Evolutionary conservation across 2,113 vertebrate genomes (phyloP), one percentile per base, ranked within the genome.

Genomic region (Nothocercus julius): DNA sequence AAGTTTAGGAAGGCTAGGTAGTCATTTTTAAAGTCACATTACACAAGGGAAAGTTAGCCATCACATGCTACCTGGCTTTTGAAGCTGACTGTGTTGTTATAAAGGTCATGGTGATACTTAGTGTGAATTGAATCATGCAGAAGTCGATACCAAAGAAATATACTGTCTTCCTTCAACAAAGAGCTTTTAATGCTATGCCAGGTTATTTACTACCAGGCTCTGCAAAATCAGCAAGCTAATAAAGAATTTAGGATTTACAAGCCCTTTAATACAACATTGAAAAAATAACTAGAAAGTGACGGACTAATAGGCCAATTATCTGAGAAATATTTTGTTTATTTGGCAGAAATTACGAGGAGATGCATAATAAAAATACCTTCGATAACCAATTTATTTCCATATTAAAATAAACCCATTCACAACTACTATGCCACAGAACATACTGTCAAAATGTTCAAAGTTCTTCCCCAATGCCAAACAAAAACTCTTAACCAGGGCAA

Each of bases 101-200:
- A 94, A 97, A 97, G 89, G 84, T 97, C 97, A 93, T 87, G 93
- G 82, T 90, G 77, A 96, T 97, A 82, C 92, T 98, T 90, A 94
- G 96, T 94, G 92, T 92, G 97, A 98, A 98, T 97, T 97, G 97
- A 98, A 97, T 98, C 95, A 95, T 84, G 81, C 38, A 93, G 80
- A 96, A 97, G 96, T 98, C 97, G 13, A 98, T 97, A 97, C 92
- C 92, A 97, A 96, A 97, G 97, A 96, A 95, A 88, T 74, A 93
- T 95, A 97, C 95, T 96, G 95, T 93, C 92, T 97, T 94, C 93
- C 96, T 95, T 98, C 94, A 32, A 95, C 97, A 95, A 97, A 75
- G 76, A 96, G 68, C 82, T 97, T 97, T 97, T 97, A 95, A 86
- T 91, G 72, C 79, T 40, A 15, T 53, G 96, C 97, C 96, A 97